Evolutionary conservation across 2,797 vertebrate species (phyloP), one percentile per base, ranked within the genome.

Genomic region (Anas georgica): DNA sequence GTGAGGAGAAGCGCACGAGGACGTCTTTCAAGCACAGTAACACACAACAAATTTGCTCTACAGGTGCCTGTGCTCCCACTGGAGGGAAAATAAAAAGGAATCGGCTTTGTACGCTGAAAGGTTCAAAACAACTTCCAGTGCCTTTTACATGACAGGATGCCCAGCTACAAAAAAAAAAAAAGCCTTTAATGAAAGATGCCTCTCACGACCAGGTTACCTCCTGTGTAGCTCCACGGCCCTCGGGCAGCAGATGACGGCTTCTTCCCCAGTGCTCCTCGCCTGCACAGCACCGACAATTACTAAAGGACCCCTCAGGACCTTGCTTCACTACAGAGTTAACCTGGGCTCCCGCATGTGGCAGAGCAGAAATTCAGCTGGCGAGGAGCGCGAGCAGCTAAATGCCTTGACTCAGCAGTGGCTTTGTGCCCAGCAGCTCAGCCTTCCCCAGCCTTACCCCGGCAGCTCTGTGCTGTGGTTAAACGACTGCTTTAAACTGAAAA

Each of bases 351-450:
- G 1, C 26, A 6, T 17, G 52, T 56, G 5, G 3, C 85, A 69
- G 41, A 83, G 79, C 88, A 0, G 15, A 58, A 64, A 50, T 18
- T 43, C 54, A 86, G 86, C 80, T 58, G 88, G 70, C 3, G 0
- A 89, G 78, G 20, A 77, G 13, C 55, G 14, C 8, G 56, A 72
- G 80, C 63, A 70, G 88, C 88, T 75, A 74, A 96, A 96, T 35
- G 91, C 83, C 45, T 83, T 97, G 93, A 95, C 93, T 97, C 94
- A 96, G 95, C 95, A 94, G 90, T 90, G 88, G 94, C 88, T 87
- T 72, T 15, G 10, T 93, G 86, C 93, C 91, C 87, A 66, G 91
- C 66, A 22, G 1, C 17, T n/a, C 84, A 86, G 45, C 20, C 35
- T 22, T 43, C 33, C 86, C 73, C 83, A 93, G 79, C 39, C 58